Conservation (phyloP, 2,888 invertebrate species). For the Linyphia triangularis region DNA sequence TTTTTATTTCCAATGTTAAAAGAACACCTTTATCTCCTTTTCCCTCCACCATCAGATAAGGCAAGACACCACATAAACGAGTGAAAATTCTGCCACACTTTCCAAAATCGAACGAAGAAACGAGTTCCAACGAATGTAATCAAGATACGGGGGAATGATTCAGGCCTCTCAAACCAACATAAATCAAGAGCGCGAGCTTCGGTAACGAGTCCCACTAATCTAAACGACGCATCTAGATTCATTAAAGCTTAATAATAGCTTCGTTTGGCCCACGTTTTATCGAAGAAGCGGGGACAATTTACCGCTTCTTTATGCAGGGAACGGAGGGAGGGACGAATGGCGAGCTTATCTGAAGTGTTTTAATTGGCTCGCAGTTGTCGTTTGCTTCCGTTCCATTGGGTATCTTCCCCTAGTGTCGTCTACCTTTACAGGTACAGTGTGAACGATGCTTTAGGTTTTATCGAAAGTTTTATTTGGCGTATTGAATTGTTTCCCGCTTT, state of each 20-base stretch:
- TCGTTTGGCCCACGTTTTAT: conserved; percentile 48
- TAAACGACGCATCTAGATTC: conserved; percentile 63
- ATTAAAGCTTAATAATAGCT: conserved; percentile 66
- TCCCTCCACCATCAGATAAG: too few species aligned
- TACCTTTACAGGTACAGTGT: not conserved
- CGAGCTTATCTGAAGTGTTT: conserved; percentile 58
- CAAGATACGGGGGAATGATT: conserved; percentile 7
- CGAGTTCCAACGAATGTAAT: conserved; percentile 40
- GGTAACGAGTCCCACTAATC: conserved; percentile 60
- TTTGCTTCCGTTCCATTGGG: conserved; percentile 50
- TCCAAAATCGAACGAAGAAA: conserved; percentile 37
- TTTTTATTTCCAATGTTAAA: too few species aligned
- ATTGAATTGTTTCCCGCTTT: not conserved
- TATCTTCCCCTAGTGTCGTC: not conserved
- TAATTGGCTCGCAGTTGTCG: conserved; percentile 64
- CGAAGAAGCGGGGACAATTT: conserved; percentile 57
- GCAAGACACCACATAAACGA: too few species aligned
- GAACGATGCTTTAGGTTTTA: not conserved
- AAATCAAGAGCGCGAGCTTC: conserved; percentile 40
- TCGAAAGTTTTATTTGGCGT: not conserved
- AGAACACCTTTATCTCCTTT: too few species aligned
- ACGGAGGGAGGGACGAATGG: conserved; percentile 39
- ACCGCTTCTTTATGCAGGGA: conserved; percentile 59
- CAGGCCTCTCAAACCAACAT: conserved; percentile 46
- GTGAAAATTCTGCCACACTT: too few species aligned